Percentiles rank a stretch among this genome's conserved stretches.
phyloP scores from a whole-genome alignment of 64 coral and sea anemone genomes.

The Pachyseris speciosa region DNA sequence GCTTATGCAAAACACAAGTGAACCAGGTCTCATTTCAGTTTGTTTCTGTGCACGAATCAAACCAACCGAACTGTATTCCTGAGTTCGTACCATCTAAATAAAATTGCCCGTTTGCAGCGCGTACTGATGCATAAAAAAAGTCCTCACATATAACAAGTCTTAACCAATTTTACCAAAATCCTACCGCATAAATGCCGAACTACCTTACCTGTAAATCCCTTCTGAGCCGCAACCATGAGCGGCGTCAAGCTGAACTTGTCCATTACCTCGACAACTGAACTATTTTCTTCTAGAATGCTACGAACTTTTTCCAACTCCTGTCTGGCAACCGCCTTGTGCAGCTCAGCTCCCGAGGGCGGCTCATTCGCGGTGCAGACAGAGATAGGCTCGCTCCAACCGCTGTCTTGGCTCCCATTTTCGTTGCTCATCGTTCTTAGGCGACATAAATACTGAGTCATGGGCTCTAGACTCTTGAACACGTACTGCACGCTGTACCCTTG shows the following conservation, averaged over 20 bases:
- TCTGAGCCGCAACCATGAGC: constrained; percentile 81
- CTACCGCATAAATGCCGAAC: not conserved
- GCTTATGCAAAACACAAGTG: too few relatives aligned
- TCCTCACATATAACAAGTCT: not conserved
- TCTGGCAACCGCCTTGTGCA: constrained; percentile 80
- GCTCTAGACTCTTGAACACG: constrained; percentile 80
- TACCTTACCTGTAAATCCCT: constrained; percentile 80
- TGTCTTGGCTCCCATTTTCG: constrained; percentile 50
- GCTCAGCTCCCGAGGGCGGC: constrained; percentile 86
- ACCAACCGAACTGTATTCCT: too few relatives aligned
- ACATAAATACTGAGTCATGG: constrained; percentile 78
- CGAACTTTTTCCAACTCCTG: constrained; percentile 81
- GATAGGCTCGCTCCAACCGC: constrained; percentile 63
- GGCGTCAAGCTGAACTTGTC: constrained; percentile 87
- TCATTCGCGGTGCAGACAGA: constrained; percentile 75
- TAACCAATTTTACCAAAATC: not conserved
- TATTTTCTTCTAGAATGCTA: constrained; percentile 82
- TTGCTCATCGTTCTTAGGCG: constrained; percentile 45
- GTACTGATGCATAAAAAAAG: not conserved
- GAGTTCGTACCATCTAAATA: too few relatives aligned
- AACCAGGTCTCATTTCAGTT: too few relatives aligned
- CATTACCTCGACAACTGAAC: constrained; percentile 88
- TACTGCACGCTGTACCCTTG: constrained; percentile 74
- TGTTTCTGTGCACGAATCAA: too few relatives aligned
- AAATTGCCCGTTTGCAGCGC: not conserved